Conservation (phyloP, 1,140 invertebrate genomes). For the Cydia amplana region DNA sequence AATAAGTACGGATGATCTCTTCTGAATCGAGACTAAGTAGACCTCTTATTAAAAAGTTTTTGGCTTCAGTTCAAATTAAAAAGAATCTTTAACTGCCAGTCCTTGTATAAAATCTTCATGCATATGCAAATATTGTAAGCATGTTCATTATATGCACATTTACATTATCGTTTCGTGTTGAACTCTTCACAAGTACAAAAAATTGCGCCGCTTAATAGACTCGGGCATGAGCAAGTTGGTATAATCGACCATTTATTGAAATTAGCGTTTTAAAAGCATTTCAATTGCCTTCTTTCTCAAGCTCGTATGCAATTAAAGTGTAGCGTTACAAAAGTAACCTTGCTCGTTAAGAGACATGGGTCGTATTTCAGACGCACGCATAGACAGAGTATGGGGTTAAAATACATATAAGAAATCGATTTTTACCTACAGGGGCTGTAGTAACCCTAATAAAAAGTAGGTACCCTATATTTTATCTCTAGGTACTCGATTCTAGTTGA, state of each 20-base stretch:
- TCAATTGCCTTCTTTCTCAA: slow-evolving; percentile 11
- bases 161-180: slow-evolving; percentile 8
- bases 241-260: slow-evolving; percentile 29
- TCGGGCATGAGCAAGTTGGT: neutral
- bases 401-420: neutral
- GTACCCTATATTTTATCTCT: neutral
- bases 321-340: neutral
- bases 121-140: slow-evolving; percentile 3
- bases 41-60: neutral
- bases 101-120: neutral
- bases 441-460: slow-evolving; percentile 3
- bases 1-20: too few species aligned
- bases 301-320: neutral
- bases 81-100: neutral
- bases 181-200: slow-evolving; percentile 22
- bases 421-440: neutral
- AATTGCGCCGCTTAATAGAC: slow-evolving; percentile 22
- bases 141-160: slow-evolving; percentile 1
- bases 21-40: too few species aligned
- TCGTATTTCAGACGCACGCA: neutral
- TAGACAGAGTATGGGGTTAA: neutral
- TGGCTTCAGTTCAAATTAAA: neutral
- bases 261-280: slow-evolving; percentile 20
- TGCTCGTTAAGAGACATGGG: neutral
- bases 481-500: neutral